phyloP scores from a whole-genome alignment of 1,140 invertebrate species.

The Brachionus asplanchnoidis region DNA sequence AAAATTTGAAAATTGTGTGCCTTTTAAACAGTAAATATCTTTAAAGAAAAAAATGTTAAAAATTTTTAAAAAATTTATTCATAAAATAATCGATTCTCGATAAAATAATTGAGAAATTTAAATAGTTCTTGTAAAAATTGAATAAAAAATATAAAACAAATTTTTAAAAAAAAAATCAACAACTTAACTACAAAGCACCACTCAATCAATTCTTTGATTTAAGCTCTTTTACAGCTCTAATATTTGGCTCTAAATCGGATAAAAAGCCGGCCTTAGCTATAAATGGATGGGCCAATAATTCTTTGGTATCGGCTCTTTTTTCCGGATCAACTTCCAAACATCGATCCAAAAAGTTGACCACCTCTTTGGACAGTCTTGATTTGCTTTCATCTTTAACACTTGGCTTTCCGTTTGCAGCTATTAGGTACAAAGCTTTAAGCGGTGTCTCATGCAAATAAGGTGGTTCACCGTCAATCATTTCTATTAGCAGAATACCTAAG shows the following conservation, averaged over 20 bases:
- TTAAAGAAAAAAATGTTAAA: neutral
- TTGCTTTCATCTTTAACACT: slow-evolving; percentile 45
- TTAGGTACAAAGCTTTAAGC: slow-evolving; percentile 50
- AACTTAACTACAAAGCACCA: neutral
- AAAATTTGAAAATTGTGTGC: no score
- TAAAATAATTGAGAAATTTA: neutral
- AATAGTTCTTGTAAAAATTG: neutral
- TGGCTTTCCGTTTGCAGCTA: slow-evolving; percentile 54
- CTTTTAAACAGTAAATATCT: no score
- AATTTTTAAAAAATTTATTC: neutral
- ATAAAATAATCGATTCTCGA: neutral
- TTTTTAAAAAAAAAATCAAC: neutral
- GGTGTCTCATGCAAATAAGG: slow-evolving; percentile 57
- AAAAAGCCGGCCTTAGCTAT: slow-evolving; percentile 1
- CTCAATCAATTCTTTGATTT: slow-evolving; percentile 24
- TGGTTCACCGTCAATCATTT: slow-evolving; percentile 58
- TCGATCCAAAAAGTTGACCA: slow-evolving; percentile 35
- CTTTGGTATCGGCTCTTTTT: slow-evolving; percentile 20
- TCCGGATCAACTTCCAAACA: slow-evolving; percentile 42
- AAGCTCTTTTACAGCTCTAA: slow-evolving; percentile 36
- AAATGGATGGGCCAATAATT: slow-evolving; percentile 38
- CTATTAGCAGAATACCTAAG: slow-evolving; percentile 57
- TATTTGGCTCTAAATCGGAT: neutral
- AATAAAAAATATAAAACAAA: neutral
- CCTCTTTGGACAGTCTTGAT: neutral